A percentile compares a stretch with the other conserved stretches of the same genome.
Evolutionary conservation across 2,113 vertebrate genomes (phyloP).

Genomic region (Formicarius rufipectus): DNA sequence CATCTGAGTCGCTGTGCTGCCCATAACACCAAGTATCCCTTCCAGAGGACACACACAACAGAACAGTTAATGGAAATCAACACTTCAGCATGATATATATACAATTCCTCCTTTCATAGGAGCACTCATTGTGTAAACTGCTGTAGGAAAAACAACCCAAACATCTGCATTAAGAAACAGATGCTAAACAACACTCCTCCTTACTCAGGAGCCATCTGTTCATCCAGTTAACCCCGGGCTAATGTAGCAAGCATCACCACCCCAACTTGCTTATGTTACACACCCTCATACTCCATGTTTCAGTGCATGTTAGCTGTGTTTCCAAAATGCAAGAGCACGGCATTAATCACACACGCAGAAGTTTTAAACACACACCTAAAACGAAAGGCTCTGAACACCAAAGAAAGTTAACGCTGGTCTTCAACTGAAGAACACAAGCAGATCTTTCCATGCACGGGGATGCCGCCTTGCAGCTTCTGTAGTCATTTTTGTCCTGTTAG

Average conservation of each 20-base stretch:
- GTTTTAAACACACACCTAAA: not conserved
- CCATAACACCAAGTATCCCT: not conserved
- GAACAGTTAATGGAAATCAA: not conserved
- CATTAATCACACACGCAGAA: not conserved
- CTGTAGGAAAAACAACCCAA: not conserved
- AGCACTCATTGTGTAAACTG: not conserved
- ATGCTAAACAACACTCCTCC: not conserved
- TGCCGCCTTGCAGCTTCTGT: rapidly evolving
- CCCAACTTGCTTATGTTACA: not conserved
- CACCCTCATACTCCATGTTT: not conserved
- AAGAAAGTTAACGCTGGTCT: not conserved
- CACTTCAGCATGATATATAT: not conserved
- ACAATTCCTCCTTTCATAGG: not conserved
- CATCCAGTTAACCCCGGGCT: not conserved
- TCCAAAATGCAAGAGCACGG: not conserved
- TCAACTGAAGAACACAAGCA: not conserved
- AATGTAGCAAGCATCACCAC: not conserved
- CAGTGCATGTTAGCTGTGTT: not conserved
- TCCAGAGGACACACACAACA: not conserved
- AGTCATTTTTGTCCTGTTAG: not conserved
- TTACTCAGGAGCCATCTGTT: slow-evolving; percentile 4
- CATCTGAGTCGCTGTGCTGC: no score
- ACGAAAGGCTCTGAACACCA: not conserved
- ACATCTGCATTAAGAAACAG: not conserved
- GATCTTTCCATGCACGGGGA: rapidly evolving